Base-by-base conservation (phyloP, 2,113 vertebrate species). In the Crotalus helleri region DNA sequence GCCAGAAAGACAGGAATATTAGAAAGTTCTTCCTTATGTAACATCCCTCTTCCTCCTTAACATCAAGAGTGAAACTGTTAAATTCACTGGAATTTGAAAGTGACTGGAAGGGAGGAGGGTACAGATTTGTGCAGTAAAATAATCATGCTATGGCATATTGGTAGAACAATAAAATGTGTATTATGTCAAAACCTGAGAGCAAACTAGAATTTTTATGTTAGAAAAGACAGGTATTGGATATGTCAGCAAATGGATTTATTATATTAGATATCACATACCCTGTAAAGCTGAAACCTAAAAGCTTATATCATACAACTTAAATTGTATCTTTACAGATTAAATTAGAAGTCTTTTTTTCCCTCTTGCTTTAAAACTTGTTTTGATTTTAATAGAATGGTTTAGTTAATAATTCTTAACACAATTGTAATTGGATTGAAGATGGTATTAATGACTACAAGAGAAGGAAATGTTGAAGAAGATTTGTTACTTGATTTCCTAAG, bases 401-500 rank as follows among this genome's bases (percentile, higher is more conserved):
- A 23, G 13, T 13, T 85, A 46, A 55, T 88, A 33, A 90, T 69
- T 88, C 0, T 0, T 0, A 33, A 44, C 4, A 0, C 93, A 6
- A 93, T 12, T 94, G 69, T 1, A 64, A 33, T 95, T 93, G 4
- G 39, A 95, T 95, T 93, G 91, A 95, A 95, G 92, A 88, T 93
- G 93, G 90, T 74, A 49, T 0, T 0, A 90, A 59, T 69, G 92
- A 93, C 17, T 90, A 90, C 93, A 92, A 92, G 88, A 94, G 51
- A 17, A 21, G 33, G 15, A 89, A 93, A 4, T 92, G 44, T 94
- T 93, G 94, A 88, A 95, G 94, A 88, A 93, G 94, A 94, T 90
- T 88, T 87, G 95, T 96, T 54, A 11, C 61, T 95, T 92, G 94
- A 91, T 93, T 87, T 88, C 89, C 55, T 1, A 87, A 54, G 90